Percentiles rank a stretch among this genome's conserved stretches.
phyloP scores from a whole-genome alignment of 2,113 vertebrate species.

The Propithecus coquereli region DNA sequence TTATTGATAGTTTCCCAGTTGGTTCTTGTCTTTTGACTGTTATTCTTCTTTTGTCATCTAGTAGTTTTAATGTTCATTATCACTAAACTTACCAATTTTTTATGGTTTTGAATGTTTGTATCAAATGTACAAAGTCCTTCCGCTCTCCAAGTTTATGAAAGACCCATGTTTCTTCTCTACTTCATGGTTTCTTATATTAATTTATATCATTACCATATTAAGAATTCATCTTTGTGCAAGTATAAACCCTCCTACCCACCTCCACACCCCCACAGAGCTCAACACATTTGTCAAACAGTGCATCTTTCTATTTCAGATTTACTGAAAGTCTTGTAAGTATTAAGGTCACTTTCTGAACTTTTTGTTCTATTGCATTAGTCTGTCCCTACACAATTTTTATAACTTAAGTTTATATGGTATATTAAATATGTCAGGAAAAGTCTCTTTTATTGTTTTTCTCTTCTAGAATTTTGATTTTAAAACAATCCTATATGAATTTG shows the following conservation, averaged over 20 bases:
- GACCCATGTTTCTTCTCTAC: neutral
- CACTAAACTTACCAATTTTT: neutral
- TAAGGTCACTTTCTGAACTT: neutral
- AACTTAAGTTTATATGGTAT: neutral
- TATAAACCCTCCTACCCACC: neutral
- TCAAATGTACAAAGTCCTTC: neutral
- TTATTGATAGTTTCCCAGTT: neutral
- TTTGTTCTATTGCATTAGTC: neutral
- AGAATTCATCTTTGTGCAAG: neutral
- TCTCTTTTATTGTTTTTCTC: neutral
- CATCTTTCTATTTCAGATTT: neutral
- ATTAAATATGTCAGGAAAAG: neutral
- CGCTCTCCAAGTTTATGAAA: neutral
- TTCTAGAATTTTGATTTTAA: neutral
- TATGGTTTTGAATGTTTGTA: neutral
- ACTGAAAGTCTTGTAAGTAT: neutral
- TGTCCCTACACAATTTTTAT: neutral
- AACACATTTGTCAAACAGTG: neutral
- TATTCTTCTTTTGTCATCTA: neutral
- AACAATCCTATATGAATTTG: neutral
- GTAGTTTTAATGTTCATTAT: neutral
- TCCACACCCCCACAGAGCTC: neutral
- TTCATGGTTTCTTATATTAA: neutral
- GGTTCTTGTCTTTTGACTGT: neutral
- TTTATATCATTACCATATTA: neutral